Base-by-base conservation (phyloP, 2,797 vertebrate genomes). In the Jordanella pulchra region DNA sequence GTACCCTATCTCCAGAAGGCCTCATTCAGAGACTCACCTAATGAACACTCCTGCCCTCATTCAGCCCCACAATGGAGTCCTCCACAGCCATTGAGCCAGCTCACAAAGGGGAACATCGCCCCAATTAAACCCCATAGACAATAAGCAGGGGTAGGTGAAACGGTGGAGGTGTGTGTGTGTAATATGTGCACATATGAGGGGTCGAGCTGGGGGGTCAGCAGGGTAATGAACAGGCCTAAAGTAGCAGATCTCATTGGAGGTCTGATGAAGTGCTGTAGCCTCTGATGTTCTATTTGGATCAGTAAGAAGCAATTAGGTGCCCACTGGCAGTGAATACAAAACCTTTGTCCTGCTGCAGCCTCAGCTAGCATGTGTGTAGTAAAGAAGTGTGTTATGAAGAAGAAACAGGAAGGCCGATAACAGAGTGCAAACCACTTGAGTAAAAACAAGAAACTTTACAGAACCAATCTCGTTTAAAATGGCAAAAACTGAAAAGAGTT, bases 21-120 rank as follows among this genome's bases (percentile, higher is more conserved):
- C 89, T 89, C 89, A 94, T 95, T 95, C 93, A 94, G 93, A 87
- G 83, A 85, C 89, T 92, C 91, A 95, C 94, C 95, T 95, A 95
- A 95, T 95, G 95, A 95, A 94, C 95, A 95, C 95, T 95, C 94
- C 93, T 94, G 94, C 92, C 93, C 94, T 93, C 93, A 93, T 94
- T 95, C 93, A 95, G 74, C 72, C 79, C 81, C 82, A 95, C 95
- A 95, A 95, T 93, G 90, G 90, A 90, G 92, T 90, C 92, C 93
- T 95, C 92, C 91, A 95, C 89, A 65, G 84, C 93, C 88, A 95
- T 95, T 95, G 94, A 95, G 92, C 78, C 69, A 0, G 50, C 75
- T 69, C 87, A 95, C 93, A 95, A 95, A 94, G 84, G 89, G 84
- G 88, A 93, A 94, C 93, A 94, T 94, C 93, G 93, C 91, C 93